phyloP scores from a whole-genome alignment of 2,797 vertebrate species.

The Pipistrellus pipistrellus region DNA sequence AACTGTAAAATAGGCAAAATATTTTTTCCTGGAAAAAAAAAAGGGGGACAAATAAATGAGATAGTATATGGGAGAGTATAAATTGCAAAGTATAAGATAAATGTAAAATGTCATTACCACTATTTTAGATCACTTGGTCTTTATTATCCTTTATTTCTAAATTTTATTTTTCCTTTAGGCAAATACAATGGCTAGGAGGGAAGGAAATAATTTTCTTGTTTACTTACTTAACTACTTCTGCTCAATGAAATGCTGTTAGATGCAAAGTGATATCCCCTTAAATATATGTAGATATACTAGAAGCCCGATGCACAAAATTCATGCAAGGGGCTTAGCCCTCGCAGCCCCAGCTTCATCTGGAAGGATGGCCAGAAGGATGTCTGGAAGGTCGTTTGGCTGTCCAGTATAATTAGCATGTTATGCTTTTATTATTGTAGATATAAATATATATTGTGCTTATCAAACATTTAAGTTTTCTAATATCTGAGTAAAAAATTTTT shows the following conservation, averaged over 20 bases:
- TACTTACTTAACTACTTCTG: slow-evolving; percentile 13
- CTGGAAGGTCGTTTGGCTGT: too few relatives aligned
- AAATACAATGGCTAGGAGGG: not conserved
- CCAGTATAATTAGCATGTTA: too few relatives aligned
- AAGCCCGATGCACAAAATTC: too few relatives aligned
- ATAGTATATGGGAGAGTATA: not conserved
- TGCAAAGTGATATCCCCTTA: slow-evolving; percentile 26
- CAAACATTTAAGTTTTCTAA: slow-evolving; percentile 66
- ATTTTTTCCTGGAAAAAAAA: not conserved
- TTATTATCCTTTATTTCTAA: not conserved
- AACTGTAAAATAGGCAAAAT: not conserved
- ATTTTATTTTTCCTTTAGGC: slow-evolving; percentile 28
- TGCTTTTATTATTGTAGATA: not conserved
- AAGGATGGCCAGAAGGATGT: too few relatives aligned
- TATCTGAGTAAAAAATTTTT: slow-evolving; percentile 7
- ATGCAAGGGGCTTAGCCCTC: too few relatives aligned
- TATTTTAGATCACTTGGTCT: not conserved
- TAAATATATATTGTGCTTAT: slow-evolving; percentile 5
- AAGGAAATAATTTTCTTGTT: not conserved
- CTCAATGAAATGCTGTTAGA: slow-evolving; percentile 21
- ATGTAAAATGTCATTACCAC: not conserved
- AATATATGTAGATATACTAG: not conserved
- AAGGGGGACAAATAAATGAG: not conserved
- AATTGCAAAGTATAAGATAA: not conserved
- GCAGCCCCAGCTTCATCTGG: too few relatives aligned